phyloP scores from a whole-genome alignment of 2,113 vertebrate genomes.

The Grantiella picta region DNA sequence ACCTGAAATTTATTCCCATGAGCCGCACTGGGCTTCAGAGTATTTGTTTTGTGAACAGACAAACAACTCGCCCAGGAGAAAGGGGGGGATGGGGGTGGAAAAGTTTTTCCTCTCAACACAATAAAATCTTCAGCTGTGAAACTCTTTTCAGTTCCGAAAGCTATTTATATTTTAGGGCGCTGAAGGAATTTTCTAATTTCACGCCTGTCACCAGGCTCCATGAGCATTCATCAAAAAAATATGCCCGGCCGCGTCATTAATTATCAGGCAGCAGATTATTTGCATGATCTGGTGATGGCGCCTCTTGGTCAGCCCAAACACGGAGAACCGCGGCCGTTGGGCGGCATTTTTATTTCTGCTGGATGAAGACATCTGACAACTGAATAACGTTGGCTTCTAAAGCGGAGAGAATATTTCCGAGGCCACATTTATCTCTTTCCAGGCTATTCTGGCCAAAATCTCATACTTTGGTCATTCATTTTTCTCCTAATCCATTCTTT shows the following conservation, averaged over 20 bases:
- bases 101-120: constrained; percentile 80
- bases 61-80: constrained; percentile 79
- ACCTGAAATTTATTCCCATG: constrained; percentile 89
- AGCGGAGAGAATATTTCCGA: not conserved
- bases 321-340: not conserved
- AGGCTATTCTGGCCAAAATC: not conserved
- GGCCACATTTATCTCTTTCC: not conserved
- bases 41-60: constrained; percentile 84
- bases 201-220: constrained; percentile 77
- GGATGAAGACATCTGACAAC: constrained; percentile 48
- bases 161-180: constrained; percentile 82
- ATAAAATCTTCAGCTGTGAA: constrained; percentile 84
- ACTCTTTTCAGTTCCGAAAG: constrained; percentile 80
- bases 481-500: not conserved
- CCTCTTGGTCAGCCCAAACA: not conserved
- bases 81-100: constrained; percentile 72
- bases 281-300: constrained; percentile 60
- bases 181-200: constrained; percentile 84
- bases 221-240: constrained; percentile 81
- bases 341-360: not conserved
- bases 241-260: constrained; percentile 69
- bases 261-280: constrained; percentile 65
- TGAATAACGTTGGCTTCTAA: not conserved
- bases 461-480: not conserved
- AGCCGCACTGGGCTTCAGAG: constrained; percentile 77